phyloP scores from a whole-genome alignment of 2,797 vertebrate species.

The Megaceryle alcyon region DNA sequence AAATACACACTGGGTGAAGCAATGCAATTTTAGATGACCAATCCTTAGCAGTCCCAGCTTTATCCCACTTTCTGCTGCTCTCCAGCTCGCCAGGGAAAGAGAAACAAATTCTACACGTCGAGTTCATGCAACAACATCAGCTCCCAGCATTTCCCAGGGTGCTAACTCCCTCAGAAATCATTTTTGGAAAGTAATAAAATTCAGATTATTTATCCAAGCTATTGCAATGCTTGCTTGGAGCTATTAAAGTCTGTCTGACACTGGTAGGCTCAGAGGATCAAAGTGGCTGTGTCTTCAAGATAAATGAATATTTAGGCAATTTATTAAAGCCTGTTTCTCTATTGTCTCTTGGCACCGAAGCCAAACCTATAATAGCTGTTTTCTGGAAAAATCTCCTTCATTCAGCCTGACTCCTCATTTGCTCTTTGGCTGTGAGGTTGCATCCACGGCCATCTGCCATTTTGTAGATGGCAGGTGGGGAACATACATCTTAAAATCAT shows the following conservation, averaged over 20 bases:
- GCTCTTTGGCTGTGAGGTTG: not conserved
- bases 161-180: constrained; percentile 29
- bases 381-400: constrained; percentile 23
- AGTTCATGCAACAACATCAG: not conserved
- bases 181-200: constrained; percentile 61
- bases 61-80: constrained; percentile 2
- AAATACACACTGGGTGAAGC: constrained; percentile 16
- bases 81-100: not conserved
- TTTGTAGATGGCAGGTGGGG: constrained; percentile 6
- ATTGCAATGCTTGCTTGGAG: constrained; percentile 42
- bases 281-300: constrained; percentile 48
- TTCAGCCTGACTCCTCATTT: not conserved
- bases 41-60: not conserved
- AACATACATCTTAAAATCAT: not conserved
- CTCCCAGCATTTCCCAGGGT: not conserved
- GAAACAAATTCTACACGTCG: not conserved
- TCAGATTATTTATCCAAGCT: constrained; percentile 61
- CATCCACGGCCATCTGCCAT: not conserved
- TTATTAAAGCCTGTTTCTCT: constrained; percentile 48
- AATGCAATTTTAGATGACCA: constrained; percentile 27
- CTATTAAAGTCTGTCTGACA: constrained; percentile 31
- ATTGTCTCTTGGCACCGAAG: constrained; percentile 32
- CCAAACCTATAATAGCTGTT: constrained; percentile 7
- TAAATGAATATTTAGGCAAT: constrained; percentile 49
- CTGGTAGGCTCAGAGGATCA: constrained; percentile 41